Base-by-base conservation (phyloP, 2,797 vertebrate species). In the Halcyon leucocephala region DNA sequence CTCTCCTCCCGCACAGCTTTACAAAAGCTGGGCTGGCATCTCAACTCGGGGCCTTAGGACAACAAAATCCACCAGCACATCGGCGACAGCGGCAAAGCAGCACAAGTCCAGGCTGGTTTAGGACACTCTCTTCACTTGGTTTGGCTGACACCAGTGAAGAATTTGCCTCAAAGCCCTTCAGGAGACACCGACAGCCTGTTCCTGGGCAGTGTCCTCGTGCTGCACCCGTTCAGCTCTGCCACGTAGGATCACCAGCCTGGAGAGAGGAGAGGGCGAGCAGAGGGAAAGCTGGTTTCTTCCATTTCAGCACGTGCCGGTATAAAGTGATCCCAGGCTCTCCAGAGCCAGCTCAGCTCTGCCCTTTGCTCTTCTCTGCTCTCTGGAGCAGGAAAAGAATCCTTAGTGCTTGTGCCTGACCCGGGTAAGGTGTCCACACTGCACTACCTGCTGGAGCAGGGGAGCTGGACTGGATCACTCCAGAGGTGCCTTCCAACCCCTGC, bases 211-310 rank as follows among this genome's bases (percentile, higher is more conserved):
- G 29, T n/a, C 28, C 22, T 31, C 15, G 2, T 19, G 3, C n/a
- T 18, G 48, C 54, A 61, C 33, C 54, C 26, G 2, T 44, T n/a
- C 83, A 79, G 89, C 71, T 49, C 48, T 10, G 37, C 4, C 22
- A 31, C 0, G 1, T 0, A 48, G 1, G 20, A 24, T 6, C 51
- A 6, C 35, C 39, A 4, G 19, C 26, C 11, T 10, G 12, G 61
- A 31, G 24, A 37, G 8, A 54, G 42, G 1, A 49, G 57, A 77
- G 79, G 39, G 33, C 3, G 16, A 57, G 64, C 41, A 65, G 5
- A 31, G 39, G 12, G 6, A 82, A 54, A 44, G 21, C 9, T 18
- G 51, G 3, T 6, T 25, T 81, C 69, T 58, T 58, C 29, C 3
- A 4, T 10, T 26, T 65, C 2, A 74, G 41, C 82, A 54, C 21